These are phyloP conservation scores for Hyperopisus bebe DNA, from an alignment of 2,113 vertebrate genomes.

Conservation along the genomic window DNA sequence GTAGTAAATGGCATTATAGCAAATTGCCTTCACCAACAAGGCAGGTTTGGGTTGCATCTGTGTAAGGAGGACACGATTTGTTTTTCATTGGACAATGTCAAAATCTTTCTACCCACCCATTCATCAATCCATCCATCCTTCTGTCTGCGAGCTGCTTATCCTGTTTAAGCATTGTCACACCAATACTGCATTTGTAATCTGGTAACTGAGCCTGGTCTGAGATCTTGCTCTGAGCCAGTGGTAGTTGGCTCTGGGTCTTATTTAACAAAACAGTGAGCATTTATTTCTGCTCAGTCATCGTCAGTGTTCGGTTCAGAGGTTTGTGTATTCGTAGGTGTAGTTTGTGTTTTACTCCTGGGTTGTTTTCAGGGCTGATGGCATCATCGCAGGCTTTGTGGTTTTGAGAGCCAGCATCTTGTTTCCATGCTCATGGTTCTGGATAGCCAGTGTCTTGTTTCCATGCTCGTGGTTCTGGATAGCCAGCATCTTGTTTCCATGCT, in stretches of 20 bases:
- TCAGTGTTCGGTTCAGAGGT: not conserved
- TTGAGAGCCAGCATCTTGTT: not conserved
- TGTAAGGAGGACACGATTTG: not conserved
- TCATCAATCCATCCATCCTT: not conserved
- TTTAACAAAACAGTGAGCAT: not conserved
- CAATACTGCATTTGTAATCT: not conserved
- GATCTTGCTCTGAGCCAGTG: not conserved
- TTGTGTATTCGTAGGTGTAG: not conserved
- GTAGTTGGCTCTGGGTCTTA: not conserved
- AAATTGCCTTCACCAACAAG: not conserved
- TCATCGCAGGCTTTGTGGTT: not conserved
- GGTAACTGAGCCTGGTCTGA: not conserved
- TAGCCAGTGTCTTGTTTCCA: no score
- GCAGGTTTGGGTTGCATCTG: not conserved
- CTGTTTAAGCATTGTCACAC: not conserved
- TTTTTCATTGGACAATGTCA: not conserved
- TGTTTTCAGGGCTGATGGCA: not conserved
- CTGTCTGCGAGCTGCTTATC: not conserved
- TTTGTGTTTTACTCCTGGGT: not conserved
- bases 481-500: not conserved
- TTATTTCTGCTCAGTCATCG: not conserved
- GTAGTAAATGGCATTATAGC: no score
- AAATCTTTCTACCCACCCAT: not conserved
- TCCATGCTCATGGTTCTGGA: not conserved
- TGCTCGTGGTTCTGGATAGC: no score